phyloP scores from a whole-genome alignment of 2,113 vertebrate genomes.

The Leucosticte australis region DNA sequence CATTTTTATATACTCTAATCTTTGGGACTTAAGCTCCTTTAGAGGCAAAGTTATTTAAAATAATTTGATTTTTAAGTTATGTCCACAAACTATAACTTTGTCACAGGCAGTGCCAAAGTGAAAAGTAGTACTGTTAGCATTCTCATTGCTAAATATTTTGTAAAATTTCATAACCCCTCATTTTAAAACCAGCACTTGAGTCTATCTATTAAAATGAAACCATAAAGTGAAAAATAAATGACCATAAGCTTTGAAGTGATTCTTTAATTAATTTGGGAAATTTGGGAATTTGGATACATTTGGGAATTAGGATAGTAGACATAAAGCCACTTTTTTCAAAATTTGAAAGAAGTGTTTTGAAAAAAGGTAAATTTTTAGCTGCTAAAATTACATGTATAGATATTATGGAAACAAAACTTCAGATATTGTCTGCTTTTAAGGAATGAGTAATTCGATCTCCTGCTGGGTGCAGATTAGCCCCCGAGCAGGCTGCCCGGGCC shows the following conservation, averaged over 20 bases:
- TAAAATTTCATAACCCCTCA: constrained; percentile 51
- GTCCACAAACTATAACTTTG: constrained; percentile 43
- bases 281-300: constrained; percentile 33
- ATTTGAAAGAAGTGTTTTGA: neutral
- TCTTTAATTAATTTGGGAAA: constrained; percentile 49
- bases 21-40: constrained; percentile 67
- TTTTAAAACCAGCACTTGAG: constrained; percentile 38
- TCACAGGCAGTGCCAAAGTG: neutral
- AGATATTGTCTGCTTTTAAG: neutral
- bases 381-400: neutral
- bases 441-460: neutral
- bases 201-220: constrained; percentile 59
- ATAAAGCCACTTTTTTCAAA: neutral
- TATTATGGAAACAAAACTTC: neutral
- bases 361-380: neutral
- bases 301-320: neutral
- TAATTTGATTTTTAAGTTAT: constrained; percentile 59
- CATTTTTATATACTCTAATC: constrained; percentile 71
- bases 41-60: constrained; percentile 66
- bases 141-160: constrained; percentile 47
- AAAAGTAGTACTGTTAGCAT: constrained; percentile 13
- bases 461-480: too few relatives aligned
- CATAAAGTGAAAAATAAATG: constrained; percentile 65
- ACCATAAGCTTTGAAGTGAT: constrained; percentile 49
- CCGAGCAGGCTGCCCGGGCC: too few relatives aligned